These are phyloP conservation scores for Tipula unca DNA, from an alignment of 2,888 invertebrate species.

Conservation along the genomic window DNA sequence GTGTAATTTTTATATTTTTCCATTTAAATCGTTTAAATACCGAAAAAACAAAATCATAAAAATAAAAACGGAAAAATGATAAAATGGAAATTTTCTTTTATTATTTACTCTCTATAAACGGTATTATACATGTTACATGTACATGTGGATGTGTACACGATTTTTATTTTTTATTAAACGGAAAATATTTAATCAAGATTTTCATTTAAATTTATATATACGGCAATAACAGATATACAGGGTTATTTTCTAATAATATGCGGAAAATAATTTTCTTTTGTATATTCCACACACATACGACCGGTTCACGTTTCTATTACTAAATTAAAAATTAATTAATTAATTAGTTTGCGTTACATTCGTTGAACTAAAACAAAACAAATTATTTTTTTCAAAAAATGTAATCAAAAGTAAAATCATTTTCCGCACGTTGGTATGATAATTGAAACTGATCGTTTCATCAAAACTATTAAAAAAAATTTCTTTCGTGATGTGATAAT, in stretches of 20 bases:
- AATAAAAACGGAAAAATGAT: background rate
- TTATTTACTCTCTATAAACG: background rate
- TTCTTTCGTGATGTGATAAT: too few relatives aligned
- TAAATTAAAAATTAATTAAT: background rate
- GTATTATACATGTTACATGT: background rate
- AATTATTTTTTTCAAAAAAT: too few relatives aligned
- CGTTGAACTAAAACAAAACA: too few relatives aligned
- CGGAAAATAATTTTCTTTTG: background rate
- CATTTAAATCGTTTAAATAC: background rate
- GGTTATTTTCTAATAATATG: background rate
- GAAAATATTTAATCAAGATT: background rate
- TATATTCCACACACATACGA: background rate
- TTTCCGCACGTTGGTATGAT: too few relatives aligned
- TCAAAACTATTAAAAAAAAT: too few relatives aligned
- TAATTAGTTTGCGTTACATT: background rate
- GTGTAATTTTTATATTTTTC: background rate
- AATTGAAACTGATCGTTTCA: too few relatives aligned
- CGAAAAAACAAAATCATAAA: background rate
- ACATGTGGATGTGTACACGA: background rate
- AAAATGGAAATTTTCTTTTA: background rate
- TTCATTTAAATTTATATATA: background rate
- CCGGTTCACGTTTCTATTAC: background rate
- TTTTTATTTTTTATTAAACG: background rate
- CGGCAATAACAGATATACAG: background rate
- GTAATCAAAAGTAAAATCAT: too few relatives aligned